Evolutionary conservation across 2,797 vertebrate species (phyloP), one percentile per base, ranked within the genome.

Genomic region (Danio jaintianensis): DNA sequence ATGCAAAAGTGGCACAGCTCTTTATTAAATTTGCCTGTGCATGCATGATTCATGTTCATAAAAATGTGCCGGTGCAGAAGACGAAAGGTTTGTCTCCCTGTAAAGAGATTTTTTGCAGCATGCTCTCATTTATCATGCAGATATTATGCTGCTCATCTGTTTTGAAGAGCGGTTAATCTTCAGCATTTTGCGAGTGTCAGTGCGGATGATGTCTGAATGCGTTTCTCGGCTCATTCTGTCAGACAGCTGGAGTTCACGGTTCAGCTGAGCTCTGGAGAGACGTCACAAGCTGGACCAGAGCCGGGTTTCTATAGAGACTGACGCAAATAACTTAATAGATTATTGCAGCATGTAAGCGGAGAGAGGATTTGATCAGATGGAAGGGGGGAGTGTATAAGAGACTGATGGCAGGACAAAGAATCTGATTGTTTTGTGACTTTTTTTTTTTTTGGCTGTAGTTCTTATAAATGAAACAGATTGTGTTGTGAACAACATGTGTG

Each of bases 281-380:
- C 43, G 11, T 62, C 58, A 63, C 5, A 53, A 47, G 20, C 29
- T 50, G 45, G 5, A 68, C 42, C 53, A 59, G 52, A 66, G 48
- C 18, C 43, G 20, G 16, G 75, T 78, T 78, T 43, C 75, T 69
- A 78, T 78, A 64, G 75, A 69, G 53, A 78, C 64, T 70, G 59
- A 38, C 16, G 77, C 86, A 78, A 79, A 69, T 83, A 79, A 77
- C 58, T 69, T 42, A 43, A 74, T 81, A 63, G 71, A 72, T 82
- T 83, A 83, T 85, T 45, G 42, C 59, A 29, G 38, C 53, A 48
- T 75, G 18, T 22, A 53, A 55, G 29, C 7, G 0, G 47, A 48
- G 67, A 79, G 47, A 55, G 58, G 59, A 53, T 63, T 42, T 40
- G 59, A 64, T 72, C 50, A 45, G 11, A 20, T 40, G 29, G 29